phyloP scores from a whole-genome alignment of 2,797 vertebrate genomes.

The Dendrocincla fuliginosa region DNA sequence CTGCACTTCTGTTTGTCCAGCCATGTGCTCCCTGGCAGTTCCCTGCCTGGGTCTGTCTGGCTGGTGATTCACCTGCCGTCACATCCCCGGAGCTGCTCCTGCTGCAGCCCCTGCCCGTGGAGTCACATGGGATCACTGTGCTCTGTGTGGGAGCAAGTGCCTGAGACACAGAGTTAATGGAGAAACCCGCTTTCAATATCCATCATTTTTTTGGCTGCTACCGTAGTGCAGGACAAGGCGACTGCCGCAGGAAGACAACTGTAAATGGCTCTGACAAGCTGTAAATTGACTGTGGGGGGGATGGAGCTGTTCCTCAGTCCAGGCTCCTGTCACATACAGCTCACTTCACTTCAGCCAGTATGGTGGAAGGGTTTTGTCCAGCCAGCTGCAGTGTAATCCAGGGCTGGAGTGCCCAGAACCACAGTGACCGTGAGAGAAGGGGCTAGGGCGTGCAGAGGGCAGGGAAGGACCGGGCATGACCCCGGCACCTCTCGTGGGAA shows the following conservation, averaged over 20 bases:
- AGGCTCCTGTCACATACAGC: background rate
- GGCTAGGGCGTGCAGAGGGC: accelerated
- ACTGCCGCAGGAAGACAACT: background rate
- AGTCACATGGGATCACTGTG: background rate
- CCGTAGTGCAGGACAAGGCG: background rate
- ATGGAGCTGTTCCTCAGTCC: background rate
- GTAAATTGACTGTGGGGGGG: background rate
- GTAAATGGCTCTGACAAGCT: background rate
- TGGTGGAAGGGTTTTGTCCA: background rate
- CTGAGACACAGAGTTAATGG: background rate
- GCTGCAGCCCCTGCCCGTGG: background rate
- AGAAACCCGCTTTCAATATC: background rate
- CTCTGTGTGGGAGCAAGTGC: background rate
- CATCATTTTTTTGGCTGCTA: background rate
- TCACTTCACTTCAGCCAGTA: background rate
- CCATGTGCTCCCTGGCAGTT: background rate
- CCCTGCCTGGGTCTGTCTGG: background rate
- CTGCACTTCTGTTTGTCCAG: background rate
- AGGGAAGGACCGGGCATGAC: background rate
- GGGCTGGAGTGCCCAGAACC: background rate
- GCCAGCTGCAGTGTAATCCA: background rate
- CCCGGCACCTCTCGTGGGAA: background rate
- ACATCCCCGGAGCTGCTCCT: background rate
- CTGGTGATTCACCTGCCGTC: background rate
- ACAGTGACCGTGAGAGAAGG: background rate